Conservation (phyloP, 2,888 invertebrate genomes). For the Dione juno region DNA sequence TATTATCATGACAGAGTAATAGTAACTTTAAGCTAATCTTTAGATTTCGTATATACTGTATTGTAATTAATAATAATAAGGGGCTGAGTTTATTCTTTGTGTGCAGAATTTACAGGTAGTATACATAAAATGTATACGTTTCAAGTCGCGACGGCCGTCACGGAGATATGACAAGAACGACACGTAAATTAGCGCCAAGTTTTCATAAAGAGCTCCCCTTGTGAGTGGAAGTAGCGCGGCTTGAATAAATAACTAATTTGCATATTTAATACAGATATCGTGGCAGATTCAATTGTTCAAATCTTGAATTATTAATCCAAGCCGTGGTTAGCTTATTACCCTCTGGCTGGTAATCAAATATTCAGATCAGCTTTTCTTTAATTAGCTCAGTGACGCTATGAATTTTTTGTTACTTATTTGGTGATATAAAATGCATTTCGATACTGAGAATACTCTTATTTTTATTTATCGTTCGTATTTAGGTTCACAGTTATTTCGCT, state of each 20-base stretch:
- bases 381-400: conserved; percentile 53
- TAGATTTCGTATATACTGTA: neutral
- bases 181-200: conserved; percentile 51
- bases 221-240: conserved; percentile 56
- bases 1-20: neutral
- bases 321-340: conserved; percentile 67
- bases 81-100: neutral
- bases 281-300: conserved; percentile 72
- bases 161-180: conserved; percentile 49
- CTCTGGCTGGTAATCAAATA: conserved; percentile 69
- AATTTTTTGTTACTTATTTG: conserved; percentile 44
- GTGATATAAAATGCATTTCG: neutral
- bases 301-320: conserved; percentile 72
- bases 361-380: conserved; percentile 72
- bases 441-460: neutral
- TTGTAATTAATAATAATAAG: neutral
- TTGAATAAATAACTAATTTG: conserved; percentile 82
- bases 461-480: neutral
- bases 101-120: neutral
- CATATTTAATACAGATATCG: conserved; percentile 81
- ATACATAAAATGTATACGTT: neutral
- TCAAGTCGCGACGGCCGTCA: conserved; percentile 25
- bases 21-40: neutral
- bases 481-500: neutral
- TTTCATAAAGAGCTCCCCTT: conserved; percentile 57